Conservation (phyloP, 2,888 invertebrate genomes). For the Hesperia comma region DNA sequence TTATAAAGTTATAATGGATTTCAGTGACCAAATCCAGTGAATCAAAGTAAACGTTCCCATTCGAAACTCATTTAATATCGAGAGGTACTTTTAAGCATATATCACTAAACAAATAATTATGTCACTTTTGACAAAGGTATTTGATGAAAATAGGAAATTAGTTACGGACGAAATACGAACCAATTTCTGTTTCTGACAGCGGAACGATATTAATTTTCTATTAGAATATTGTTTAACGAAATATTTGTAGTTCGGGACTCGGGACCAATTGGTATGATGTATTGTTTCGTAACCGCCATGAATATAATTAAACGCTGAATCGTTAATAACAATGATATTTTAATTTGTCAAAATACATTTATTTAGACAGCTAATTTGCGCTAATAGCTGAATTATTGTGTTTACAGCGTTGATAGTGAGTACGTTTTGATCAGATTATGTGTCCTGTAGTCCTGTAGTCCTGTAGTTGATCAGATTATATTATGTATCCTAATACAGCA, state of each 20-base stretch:
- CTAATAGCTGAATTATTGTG: too few species aligned
- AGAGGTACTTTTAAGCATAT: background rate
- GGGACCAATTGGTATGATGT: slow-evolving; percentile 20
- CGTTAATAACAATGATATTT: too few species aligned
- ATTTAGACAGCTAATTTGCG: too few species aligned
- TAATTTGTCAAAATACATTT: too few species aligned
- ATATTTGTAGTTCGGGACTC: slow-evolving; percentile 31
- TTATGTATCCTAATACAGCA: too few species aligned
- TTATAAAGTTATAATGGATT: slow-evolving; percentile 2
- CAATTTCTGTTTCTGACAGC: slow-evolving; percentile 35
- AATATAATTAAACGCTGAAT: slow-evolving; percentile 15
- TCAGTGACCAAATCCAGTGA: background rate
- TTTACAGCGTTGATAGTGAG: too few species aligned
- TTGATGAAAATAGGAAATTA: slow-evolving; percentile 35
- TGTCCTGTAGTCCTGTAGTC: too few species aligned
- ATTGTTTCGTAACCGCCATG: slow-evolving; percentile 10
- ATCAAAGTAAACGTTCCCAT: background rate
- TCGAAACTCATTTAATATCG: background rate
- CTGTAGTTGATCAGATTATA: too few species aligned
- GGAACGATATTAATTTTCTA: slow-evolving; percentile 31
- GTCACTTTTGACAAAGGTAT: slow-evolving; percentile 24
- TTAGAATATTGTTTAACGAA: slow-evolving; percentile 19
- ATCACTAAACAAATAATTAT: slow-evolving; percentile 9
- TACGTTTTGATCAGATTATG: too few species aligned
- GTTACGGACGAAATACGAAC: slow-evolving; percentile 28